Evolutionary conservation across 53 echinoderm and acorn worm species (phyloP), one percentile per base, ranked within the genome.

Genomic region (Mesocentrotus franciscanus): DNA sequence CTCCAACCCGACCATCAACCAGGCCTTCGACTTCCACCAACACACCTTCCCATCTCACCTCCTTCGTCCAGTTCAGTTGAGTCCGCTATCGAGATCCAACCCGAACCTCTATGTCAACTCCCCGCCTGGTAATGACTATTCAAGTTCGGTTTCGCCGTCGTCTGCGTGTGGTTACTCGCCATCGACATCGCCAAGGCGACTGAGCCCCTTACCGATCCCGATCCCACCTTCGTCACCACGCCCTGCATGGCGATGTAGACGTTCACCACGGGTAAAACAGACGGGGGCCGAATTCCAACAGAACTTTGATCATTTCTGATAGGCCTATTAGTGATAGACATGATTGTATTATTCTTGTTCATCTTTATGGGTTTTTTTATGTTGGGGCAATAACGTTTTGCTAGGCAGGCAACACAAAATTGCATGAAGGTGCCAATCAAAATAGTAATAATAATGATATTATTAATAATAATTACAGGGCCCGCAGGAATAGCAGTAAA

Each of bases 161-260:
- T 66, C 87, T 4, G 26, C 20, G 26, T 39, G 18, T 39, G 29
- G 81, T 8, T 17, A 1, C 8, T 87, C 87, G 8, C 92, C 56
- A 34, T 61, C 79, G 59, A 60, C 79, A 81, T 93, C 94, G 36
- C 79, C 94, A 7, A 61, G 93, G 29, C 78, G 56, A 15, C 92
- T 58, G 34, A 78, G 57, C 26, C 83, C 83, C 8, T 55, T 26
- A 22, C 55, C 92, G 55, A 92, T 72, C 66, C 94, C 94, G 9
- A 93, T 78, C 26, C 94, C 94, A 12, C 94, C 94, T 17, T 59
- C 83, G 10, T 93, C 94, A 60, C 94, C 94, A 18, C 94, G 94
- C 3, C 79, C 94, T 9, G 1, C 61, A 33, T 81, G 84, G 8
- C 79, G 83, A 81, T 58, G 83, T 39, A 16, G 79, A 55, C 94